Conservation (phyloP, 2,888 invertebrate genomes). For the Apamea anceps region DNA sequence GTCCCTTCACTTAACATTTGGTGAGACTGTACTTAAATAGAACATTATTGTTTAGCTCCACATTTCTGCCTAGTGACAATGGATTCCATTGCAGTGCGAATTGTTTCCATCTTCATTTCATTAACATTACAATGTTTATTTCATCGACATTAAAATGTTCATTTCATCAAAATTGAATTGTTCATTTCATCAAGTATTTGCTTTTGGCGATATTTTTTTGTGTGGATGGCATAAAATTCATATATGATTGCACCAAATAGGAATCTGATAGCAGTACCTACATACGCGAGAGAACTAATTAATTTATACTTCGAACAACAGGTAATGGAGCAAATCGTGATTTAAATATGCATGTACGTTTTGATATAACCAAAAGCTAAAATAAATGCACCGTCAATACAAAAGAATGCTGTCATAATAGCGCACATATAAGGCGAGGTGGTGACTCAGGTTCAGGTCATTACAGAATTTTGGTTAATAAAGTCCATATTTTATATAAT, state of each 20-base stretch:
- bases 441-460: conserved; percentile 63
- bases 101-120: not conserved
- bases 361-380: conserved; percentile 50
- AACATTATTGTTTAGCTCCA: conserved; percentile 18
- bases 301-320: not conserved
- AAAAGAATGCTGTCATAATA: conserved; percentile 68
- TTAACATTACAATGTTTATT: not conserved
- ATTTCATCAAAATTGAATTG: not conserved
- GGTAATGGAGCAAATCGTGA: conserved; percentile 15
- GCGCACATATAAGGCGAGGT: conserved; percentile 54
- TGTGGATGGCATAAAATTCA: not conserved
- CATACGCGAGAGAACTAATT: not conserved
- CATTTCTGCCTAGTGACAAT: conserved; percentile 26
- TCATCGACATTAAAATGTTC: not conserved
- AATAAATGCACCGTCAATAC: conserved; percentile 66
- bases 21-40: conserved; percentile 53
- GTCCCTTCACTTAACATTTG: conserved; percentile 73
- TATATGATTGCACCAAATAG: not conserved
- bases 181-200: not conserved
- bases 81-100: not conserved
- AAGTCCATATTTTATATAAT: conserved; percentile 42
- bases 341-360: conserved; percentile 17
- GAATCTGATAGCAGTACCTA: not conserved
- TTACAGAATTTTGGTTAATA: conserved; percentile 51
- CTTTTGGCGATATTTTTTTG: not conserved